Base-by-base conservation (phyloP, 2,797 vertebrate genomes). In the Choloepus didactylus region DNA sequence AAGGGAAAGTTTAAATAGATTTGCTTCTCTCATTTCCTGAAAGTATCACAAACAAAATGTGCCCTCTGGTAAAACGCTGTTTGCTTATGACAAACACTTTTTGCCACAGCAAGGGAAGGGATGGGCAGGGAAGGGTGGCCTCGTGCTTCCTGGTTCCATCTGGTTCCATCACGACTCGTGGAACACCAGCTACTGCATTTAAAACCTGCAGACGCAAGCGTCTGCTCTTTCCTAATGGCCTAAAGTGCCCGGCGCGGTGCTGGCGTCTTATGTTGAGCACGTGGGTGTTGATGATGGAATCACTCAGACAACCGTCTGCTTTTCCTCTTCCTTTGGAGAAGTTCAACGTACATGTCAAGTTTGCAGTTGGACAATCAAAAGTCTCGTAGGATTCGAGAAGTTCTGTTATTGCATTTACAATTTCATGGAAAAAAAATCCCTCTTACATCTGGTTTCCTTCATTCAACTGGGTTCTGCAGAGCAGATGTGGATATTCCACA, bases 21-120 rank as follows among this genome's bases (percentile, higher is more conserved):
- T 95, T 91, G 54, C 91, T 96, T 94, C 92, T 97, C 91, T 93
- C 73, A 91, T 75, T 97, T 95, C 69, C 92, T 92, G 95, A 92
- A 97, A 94, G 70, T 84, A 95, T 96, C 89, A 90, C 88, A 89
- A 94, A 86, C 66, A 93, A 95, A 95, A 85, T 85, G 91, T 91
- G 38, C 91, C 92, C 86, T 91, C 88, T 88, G 46, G 0, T 81
- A 49, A 90, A 10, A 1, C 1, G 0, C 76, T 97, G 87, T 95
- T 87, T 82, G 38, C 79, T 73, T 14, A 2, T 41, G 92, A 94
- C 83, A 72, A 25, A 79, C 49, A 72, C 94, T 88, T 95, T 91
- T 91, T 89, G 83, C 79, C 49, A 0, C n/a, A 83, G 73, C 54
- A 44, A 3, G 46, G 41, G n/a, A 64, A 76, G 25, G 66, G 49